phyloP scores from a whole-genome alignment of 92 coral and sea anemone genomes.

The Meandrina meandrites region DNA sequence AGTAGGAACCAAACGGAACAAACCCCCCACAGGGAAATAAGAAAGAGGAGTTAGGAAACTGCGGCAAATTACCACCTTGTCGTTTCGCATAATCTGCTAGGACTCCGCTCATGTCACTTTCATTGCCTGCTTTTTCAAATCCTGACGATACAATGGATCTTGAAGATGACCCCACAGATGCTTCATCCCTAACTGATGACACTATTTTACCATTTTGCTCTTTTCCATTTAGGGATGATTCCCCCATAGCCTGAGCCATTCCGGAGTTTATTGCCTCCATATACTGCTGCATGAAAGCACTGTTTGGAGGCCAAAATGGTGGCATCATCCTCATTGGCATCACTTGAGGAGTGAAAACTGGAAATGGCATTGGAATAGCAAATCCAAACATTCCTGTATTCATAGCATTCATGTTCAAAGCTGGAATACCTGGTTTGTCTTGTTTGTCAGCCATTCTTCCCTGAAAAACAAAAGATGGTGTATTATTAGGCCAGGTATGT shows the following conservation, averaged over 20 bases:
- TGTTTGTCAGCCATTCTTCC: conserved; percentile 30
- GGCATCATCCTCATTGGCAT: conserved; percentile 66
- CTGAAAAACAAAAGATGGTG: background rate
- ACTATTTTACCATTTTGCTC: background rate
- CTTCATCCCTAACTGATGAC: background rate
- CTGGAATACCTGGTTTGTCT: conserved; percentile 28
- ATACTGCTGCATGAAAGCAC: conserved; percentile 43
- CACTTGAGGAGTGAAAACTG: conserved; percentile 59
- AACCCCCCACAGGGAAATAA: conserved; percentile 48
- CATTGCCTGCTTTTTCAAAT: background rate
- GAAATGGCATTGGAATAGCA: conserved; percentile 61
- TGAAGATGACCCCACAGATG: background rate
- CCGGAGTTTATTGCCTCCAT: conserved; percentile 41
- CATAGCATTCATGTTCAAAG: conserved; percentile 28
- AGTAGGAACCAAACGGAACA: conserved; percentile 44
- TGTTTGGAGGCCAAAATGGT: conserved; percentile 52
- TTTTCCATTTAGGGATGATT: conserved; percentile 2
- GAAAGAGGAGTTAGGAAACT: conserved; percentile 26
- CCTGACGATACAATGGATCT: background rate
- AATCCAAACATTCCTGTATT: conserved; percentile 48
- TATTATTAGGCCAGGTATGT: background rate
- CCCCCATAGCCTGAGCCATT: conserved; percentile 9
- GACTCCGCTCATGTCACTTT: background rate
- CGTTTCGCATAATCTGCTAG: background rate
- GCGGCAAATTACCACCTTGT: background rate